A percentile compares a stretch with the other conserved stretches of the same genome.
Evolutionary conservation across 2,888 invertebrate genomes (phyloP).

Genomic region (Stenodema calcarata): DNA sequence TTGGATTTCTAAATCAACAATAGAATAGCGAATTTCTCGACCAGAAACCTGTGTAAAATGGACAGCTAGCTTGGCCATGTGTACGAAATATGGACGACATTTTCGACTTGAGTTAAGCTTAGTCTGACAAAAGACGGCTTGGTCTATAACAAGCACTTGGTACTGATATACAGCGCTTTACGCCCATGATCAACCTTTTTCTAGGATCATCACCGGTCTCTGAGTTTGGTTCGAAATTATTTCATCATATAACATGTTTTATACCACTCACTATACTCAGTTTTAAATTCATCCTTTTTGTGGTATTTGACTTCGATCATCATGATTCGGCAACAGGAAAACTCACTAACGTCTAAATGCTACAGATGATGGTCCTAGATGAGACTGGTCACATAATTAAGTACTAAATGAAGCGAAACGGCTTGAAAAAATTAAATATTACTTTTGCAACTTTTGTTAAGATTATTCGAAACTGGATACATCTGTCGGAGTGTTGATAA

Average conservation of each 20-base stretch:
- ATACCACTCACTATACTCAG: too few relatives aligned
- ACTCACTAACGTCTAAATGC: neutral
- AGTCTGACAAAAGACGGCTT: neutral
- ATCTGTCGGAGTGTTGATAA: constrained; percentile 3
- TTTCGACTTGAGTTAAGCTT: neutral
- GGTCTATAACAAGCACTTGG: neutral
- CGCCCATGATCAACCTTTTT: neutral
- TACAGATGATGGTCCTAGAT: neutral
- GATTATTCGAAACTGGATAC: neutral
- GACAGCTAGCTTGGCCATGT: constrained; percentile 12
- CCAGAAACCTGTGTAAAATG: neutral
- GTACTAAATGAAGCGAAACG: neutral
- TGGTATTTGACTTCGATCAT: neutral
- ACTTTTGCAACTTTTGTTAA: constrained; percentile 44
- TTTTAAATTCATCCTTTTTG: too few relatives aligned
- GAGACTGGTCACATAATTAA: neutral
- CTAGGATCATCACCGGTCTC: neutral
- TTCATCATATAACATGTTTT: too few relatives aligned
- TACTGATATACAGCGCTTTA: neutral
- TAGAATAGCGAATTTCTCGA: neutral
- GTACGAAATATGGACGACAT: neutral
- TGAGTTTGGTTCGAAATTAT: too few relatives aligned
- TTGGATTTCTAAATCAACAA: neutral
- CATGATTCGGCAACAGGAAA: neutral
- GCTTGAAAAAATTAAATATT: neutral